A percentile compares a stretch with the other conserved stretches of the same genome.
phyloP scores from a whole-genome alignment of 1,140 invertebrate genomes.

The Drosophila athabasca region DNA sequence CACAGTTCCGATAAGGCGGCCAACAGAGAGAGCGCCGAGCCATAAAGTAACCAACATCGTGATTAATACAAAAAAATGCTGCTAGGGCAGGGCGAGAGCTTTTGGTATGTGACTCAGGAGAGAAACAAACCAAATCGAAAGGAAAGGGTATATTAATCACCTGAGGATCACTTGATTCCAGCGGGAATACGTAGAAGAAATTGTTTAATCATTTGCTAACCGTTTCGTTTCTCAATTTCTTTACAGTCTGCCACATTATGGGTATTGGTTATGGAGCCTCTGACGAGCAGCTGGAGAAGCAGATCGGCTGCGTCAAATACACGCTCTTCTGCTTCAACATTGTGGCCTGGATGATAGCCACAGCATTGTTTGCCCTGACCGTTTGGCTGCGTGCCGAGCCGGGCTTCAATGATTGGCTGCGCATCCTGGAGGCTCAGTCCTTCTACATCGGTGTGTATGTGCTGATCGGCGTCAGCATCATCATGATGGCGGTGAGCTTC shows the following conservation, averaged over 20 bases:
- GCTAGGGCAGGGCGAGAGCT: slow-evolving; percentile 13
- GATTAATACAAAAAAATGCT: slow-evolving; percentile 32
- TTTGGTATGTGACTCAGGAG: slow-evolving; percentile 34
- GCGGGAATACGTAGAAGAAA: neutral
- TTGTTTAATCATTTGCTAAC: neutral
- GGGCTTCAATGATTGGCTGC: slow-evolving; percentile 91
- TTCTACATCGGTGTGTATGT: slow-evolving; percentile 93
- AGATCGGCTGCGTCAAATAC: slow-evolving; percentile 89
- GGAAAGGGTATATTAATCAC: no score
- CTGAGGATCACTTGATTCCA: no score
- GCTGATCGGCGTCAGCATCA: slow-evolving; percentile 88
- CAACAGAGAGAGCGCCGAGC: slow-evolving; percentile 9
- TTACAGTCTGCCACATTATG: slow-evolving; percentile 43
- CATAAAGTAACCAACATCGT: slow-evolving; percentile 24
- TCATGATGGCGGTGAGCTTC: slow-evolving; percentile 90
- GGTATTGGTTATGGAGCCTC: slow-evolving; percentile 70
- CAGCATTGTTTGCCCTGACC: slow-evolving; percentile 89
- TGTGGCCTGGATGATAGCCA: slow-evolving; percentile 89
- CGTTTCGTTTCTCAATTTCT: neutral
- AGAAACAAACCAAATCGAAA: no score
- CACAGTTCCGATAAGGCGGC: slow-evolving; percentile 61
- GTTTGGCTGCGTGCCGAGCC: slow-evolving; percentile 92
- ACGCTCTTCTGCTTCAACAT: slow-evolving; percentile 89
- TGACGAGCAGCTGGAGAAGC: slow-evolving; percentile 85
- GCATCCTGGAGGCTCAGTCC: slow-evolving; percentile 88